These are phyloP conservation scores for Drosophila miranda DNA, from an alignment of 1,140 invertebrate genomes.

Conservation along the genomic window DNA sequence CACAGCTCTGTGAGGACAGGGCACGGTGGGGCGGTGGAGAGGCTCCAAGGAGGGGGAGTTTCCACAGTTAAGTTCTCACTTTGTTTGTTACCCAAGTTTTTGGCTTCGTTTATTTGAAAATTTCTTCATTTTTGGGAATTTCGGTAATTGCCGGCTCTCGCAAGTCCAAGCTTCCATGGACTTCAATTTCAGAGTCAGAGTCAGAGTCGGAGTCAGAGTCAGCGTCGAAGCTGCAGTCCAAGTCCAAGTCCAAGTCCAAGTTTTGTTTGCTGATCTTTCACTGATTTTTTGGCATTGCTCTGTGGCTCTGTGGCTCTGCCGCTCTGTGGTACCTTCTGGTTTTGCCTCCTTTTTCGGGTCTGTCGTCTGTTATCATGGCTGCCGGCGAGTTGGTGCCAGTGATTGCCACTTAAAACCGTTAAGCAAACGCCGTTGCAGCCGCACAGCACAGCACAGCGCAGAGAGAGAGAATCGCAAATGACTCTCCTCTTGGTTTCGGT, in stretches of 20 bases:
- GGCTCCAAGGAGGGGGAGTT: constrained; percentile 35
- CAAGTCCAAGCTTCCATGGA: constrained; percentile 12
- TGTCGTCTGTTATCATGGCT: constrained; percentile 67
- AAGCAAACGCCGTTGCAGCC: constrained; percentile 65
- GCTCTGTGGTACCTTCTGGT: constrained; percentile 38
- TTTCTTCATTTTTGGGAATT: constrained; percentile 81
- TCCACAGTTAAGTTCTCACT: constrained; percentile 76
- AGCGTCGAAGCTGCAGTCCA: constrained; percentile 3
- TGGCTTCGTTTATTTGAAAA: constrained; percentile 79
- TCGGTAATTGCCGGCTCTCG: constrained; percentile 71
- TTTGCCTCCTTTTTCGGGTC: constrained; percentile 46
- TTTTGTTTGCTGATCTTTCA: constrained; percentile 71
- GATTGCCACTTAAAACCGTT: constrained; percentile 78
- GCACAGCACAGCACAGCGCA: constrained; percentile 1
- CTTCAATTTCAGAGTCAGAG: constrained; percentile 6
- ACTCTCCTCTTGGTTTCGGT: constrained; percentile 19
- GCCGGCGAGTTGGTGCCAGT: constrained; percentile 63
- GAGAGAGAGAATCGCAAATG: constrained; percentile 40
- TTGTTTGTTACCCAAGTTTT: constrained; percentile 58
- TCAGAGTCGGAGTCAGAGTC: constrained; percentile 5
- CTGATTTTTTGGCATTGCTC: constrained; percentile 57
- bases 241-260: constrained; percentile 6
- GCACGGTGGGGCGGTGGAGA: neutral
- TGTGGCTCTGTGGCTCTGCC: constrained; percentile 29
- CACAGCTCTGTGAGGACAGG: neutral